phyloP scores from a whole-genome alignment of 2,888 invertebrate species.

The Steinernema scapterisci region DNA sequence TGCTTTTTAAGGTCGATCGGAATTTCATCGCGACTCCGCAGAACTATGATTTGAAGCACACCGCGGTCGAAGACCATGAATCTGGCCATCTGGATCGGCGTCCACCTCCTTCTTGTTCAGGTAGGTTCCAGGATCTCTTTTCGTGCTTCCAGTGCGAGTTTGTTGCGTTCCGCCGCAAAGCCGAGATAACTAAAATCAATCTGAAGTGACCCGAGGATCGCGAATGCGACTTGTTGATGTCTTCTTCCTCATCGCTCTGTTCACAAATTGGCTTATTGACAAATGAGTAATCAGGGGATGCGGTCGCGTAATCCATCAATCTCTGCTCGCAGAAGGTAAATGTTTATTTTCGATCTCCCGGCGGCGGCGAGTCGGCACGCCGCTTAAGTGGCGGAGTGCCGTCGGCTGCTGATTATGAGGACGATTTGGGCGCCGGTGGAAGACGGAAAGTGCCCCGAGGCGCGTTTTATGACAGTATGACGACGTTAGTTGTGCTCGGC shows the following conservation, averaged over 20 bases:
- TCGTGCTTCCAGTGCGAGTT: neutral
- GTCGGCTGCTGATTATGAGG: neutral
- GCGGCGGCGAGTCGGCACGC: neutral
- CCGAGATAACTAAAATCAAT: too few relatives aligned
- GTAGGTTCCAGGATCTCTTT: neutral
- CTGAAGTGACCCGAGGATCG: too few relatives aligned
- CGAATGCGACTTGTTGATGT: neutral
- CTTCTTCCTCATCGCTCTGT: neutral
- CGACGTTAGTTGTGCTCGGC: neutral
- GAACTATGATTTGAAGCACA: constrained; percentile 14
- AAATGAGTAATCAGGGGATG: constrained; percentile 25
- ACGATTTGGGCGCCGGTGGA: neutral
- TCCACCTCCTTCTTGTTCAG: constrained; percentile 20
- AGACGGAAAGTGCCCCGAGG: constrained; percentile 15
- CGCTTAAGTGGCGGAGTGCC: neutral
- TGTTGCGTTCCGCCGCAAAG: too few relatives aligned
- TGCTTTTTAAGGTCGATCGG: constrained; percentile 15
- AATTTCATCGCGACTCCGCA: too few relatives aligned
- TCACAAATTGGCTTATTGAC: constrained; percentile 1
- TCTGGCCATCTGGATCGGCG: constrained; percentile 30
- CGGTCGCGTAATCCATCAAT: constrained; percentile 27
- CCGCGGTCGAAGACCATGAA: neutral
- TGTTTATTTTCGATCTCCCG: constrained; percentile 22
- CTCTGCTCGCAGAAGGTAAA: constrained; percentile 27
- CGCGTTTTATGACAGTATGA: constrained; percentile 30